Evolutionary conservation across 2,113 vertebrate genomes (phyloP).

Genomic region (Phrynocephalus versicolor): DNA sequence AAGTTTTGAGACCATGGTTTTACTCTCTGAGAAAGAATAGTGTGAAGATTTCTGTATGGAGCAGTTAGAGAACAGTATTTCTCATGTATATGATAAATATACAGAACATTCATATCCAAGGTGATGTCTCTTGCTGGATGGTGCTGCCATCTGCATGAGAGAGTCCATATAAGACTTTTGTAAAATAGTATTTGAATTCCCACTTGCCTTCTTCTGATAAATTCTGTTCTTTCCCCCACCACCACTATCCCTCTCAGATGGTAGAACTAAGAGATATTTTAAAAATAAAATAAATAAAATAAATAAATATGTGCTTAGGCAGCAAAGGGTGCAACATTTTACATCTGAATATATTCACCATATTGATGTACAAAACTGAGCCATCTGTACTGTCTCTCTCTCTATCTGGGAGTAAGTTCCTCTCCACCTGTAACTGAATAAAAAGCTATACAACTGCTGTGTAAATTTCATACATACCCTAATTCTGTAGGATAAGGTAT

Average conservation of each 20-base stretch:
- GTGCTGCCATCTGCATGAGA: neutral
- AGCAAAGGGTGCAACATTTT: neutral
- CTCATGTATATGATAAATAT: neutral
- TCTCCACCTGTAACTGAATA: neutral
- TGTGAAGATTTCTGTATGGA: neutral
- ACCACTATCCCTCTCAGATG: neutral
- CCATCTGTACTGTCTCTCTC: too few relatives aligned
- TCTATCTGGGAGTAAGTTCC: neutral
- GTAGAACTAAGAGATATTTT: neutral
- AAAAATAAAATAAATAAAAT: too few relatives aligned
- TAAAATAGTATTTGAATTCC: neutral
- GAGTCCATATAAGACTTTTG: neutral
- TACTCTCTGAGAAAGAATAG: neutral
- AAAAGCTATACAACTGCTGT: neutral
- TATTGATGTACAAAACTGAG: neutral
- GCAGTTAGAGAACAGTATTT: neutral
- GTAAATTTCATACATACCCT: neutral
- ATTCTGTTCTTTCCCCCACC: neutral
- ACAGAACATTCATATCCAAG: neutral
- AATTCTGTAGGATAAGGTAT: neutral
- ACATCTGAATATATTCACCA: neutral
- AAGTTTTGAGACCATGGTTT: neutral
- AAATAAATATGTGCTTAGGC: neutral
- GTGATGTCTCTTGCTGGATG: neutral
- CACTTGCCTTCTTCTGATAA: neutral